Evolutionary conservation across 1,140 invertebrate genomes (phyloP).

Genomic region (Doryteuthis pealeii): DNA sequence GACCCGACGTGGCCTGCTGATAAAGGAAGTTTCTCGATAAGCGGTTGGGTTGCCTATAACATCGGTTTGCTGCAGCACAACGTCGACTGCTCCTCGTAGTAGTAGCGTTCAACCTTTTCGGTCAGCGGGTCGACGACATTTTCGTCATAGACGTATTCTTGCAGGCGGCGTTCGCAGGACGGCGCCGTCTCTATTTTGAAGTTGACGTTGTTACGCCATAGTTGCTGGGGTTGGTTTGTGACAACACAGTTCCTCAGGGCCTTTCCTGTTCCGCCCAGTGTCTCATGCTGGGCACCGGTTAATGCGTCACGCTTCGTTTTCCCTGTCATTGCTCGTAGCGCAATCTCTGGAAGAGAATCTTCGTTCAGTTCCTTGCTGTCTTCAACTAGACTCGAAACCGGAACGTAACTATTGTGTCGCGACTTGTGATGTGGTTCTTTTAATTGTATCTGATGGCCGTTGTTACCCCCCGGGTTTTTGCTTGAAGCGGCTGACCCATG

Average conservation of each 20-base stretch:
- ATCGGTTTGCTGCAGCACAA: constrained; percentile 20
- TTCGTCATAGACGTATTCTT: constrained; percentile 55
- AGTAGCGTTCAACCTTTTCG: constrained; percentile 50
- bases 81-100: constrained; percentile 45
- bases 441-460: no score
- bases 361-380: constrained; percentile 29
- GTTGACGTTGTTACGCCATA: neutral
- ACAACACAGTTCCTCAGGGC: neutral
- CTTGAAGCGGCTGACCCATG: constrained; percentile 17
- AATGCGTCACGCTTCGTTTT: neutral
- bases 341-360: neutral
- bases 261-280: no score
- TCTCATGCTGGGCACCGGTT: no score
- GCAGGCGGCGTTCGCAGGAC: neutral
- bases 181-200: neutral
- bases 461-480: constrained; percentile 9
- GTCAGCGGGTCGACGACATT: constrained; percentile 52
- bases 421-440: neutral
- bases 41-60: constrained; percentile 9
- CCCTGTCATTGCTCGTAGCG: neutral
- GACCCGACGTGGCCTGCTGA: neutral
- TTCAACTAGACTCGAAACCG: constrained; percentile 18
- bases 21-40: neutral
- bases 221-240: neutral
- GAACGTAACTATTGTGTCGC: constrained; percentile 4